Conservation (phyloP, 1,140 invertebrate genomes). For the Probaryconus sp. region DNA sequence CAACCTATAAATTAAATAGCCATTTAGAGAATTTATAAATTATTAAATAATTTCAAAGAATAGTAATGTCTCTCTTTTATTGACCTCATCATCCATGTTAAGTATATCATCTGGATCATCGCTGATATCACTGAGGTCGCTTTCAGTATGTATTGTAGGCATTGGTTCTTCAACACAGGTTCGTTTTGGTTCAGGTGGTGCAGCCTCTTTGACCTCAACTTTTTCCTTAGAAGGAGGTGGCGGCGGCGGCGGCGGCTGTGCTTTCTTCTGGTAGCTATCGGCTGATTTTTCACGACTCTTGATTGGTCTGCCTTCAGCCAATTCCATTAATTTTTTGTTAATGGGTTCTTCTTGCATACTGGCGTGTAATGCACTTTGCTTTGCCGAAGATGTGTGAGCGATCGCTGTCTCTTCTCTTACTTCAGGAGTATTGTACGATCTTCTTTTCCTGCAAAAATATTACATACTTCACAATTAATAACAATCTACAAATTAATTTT, state of each 20-base stretch:
- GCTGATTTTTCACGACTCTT: conserved; percentile 73
- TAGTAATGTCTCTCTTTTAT: conserved; percentile 17
- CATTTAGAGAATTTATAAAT: conserved; percentile 17
- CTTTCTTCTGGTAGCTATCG: conserved; percentile 70
- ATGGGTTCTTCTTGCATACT: conserved; percentile 77
- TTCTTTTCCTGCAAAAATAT: conserved; percentile 66
- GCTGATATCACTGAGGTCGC: conserved; percentile 91
- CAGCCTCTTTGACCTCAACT: conserved; percentile 71
- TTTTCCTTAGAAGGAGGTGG: conserved; percentile 68
- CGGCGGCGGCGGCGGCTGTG: conserved; percentile 38
- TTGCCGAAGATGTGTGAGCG: conserved; percentile 65
- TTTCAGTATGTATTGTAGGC: conserved; percentile 81
- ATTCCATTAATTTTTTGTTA: conserved; percentile 77
- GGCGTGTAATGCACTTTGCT: conserved; percentile 72
- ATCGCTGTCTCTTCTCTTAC: conserved; percentile 68
- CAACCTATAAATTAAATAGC: conserved; percentile 20
- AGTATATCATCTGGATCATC: conserved; percentile 92
- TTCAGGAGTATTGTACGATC: conserved; percentile 71
- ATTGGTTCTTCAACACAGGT: conserved; percentile 76
- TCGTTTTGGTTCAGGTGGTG: conserved; percentile 78
- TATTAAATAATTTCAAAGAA: too few relatives aligned
- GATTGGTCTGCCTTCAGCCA: conserved; percentile 72
- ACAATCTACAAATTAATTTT: neutral
- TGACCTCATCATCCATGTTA: conserved; percentile 84
- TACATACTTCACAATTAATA: neutral